These are phyloP conservation scores for Nycticebus coucang DNA, from an alignment of 2,113 vertebrate species.

Conservation along the genomic window DNA sequence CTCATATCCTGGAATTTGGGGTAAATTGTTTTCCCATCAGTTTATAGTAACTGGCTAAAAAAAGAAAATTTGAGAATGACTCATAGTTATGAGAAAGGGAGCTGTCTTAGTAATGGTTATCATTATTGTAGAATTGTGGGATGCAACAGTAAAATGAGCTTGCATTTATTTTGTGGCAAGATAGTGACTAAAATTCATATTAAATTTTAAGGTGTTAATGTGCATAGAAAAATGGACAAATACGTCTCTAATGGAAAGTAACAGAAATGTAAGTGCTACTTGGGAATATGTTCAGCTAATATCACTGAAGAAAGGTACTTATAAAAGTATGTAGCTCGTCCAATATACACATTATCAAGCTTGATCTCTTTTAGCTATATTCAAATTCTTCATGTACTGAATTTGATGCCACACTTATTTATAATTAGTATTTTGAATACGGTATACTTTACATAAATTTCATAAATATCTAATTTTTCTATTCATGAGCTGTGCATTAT, in stretches of 20 bases:
- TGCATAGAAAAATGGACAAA: slow-evolving; percentile 33
- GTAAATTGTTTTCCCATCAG: slow-evolving; percentile 47
- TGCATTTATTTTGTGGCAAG: slow-evolving; percentile 22
- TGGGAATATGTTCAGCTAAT: slow-evolving; percentile 47
- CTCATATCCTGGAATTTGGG: not conserved
- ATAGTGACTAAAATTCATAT: slow-evolving; percentile 20
- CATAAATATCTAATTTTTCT: slow-evolving; percentile 20
- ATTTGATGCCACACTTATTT: not conserved
- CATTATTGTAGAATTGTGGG: slow-evolving; percentile 48
- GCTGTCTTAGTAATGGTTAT: slow-evolving; percentile 50
- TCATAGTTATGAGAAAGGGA: slow-evolving; percentile 30
- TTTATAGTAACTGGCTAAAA: slow-evolving; percentile 32
- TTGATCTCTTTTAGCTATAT: not conserved
- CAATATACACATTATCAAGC: not conserved
- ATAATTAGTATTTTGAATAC: slow-evolving; percentile 35
- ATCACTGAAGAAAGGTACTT: not conserved
- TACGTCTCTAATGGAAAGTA: slow-evolving; percentile 34
- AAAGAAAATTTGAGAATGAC: slow-evolving; percentile 46
- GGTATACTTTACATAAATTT: not conserved
- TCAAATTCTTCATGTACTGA: not conserved
- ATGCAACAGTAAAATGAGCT: slow-evolving; percentile 20
- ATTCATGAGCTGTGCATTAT: not conserved
- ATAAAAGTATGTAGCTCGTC: not conserved
- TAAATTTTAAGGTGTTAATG: slow-evolving; percentile 49
- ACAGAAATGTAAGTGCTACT: slow-evolving; percentile 11